Percentiles rank a stretch among this genome's conserved stretches.
phyloP scores from a whole-genome alignment of 2,797 vertebrate species.

The Microctenopoma lineatum region DNA sequence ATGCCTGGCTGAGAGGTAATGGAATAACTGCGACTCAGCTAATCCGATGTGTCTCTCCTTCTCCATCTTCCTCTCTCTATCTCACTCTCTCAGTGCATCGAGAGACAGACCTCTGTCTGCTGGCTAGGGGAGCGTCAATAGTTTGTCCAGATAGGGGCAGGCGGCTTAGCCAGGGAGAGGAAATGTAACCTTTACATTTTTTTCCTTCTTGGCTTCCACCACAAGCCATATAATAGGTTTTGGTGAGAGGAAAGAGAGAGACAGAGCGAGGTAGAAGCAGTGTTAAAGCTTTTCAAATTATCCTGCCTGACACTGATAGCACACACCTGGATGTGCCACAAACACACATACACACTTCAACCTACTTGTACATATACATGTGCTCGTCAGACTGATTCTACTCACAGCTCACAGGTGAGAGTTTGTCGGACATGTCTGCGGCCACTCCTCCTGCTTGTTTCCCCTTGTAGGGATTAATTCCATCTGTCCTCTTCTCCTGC shows the following conservation, averaged over 20 bases:
- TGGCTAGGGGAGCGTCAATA: slow-evolving; percentile 62
- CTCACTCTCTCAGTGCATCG: slow-evolving; percentile 55
- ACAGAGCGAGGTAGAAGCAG: neutral
- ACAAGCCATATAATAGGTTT: slow-evolving; percentile 57
- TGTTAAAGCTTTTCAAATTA: slow-evolving; percentile 46
- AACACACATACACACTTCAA: neutral
- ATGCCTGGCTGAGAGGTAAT: slow-evolving; percentile 64
- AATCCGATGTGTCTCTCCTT: slow-evolving; percentile 71
- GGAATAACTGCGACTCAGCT: slow-evolving; percentile 71
- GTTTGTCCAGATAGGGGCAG: slow-evolving; percentile 74
- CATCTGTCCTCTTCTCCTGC: slow-evolving; percentile 35
- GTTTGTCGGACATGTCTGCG: slow-evolving; percentile 48
- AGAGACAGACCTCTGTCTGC: slow-evolving; percentile 68
- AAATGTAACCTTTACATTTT: slow-evolving; percentile 68
- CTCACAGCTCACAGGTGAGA: slow-evolving; percentile 4
- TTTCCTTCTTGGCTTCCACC: slow-evolving; percentile 40
- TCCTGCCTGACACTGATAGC: slow-evolving; percentile 48
- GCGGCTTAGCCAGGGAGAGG: slow-evolving; percentile 69
- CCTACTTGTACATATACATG: neutral
- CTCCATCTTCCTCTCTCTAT: slow-evolving; percentile 62
- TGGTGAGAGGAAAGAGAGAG: slow-evolving; percentile 15
- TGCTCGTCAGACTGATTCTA: slow-evolving; percentile 4
- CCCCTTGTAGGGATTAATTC: slow-evolving; percentile 46
- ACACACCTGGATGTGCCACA: slow-evolving; percentile 10
- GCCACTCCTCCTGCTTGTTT: slow-evolving; percentile 35